Base-by-base conservation (phyloP, 1,140 invertebrate genomes). In the Eriosoma lanigerum region DNA sequence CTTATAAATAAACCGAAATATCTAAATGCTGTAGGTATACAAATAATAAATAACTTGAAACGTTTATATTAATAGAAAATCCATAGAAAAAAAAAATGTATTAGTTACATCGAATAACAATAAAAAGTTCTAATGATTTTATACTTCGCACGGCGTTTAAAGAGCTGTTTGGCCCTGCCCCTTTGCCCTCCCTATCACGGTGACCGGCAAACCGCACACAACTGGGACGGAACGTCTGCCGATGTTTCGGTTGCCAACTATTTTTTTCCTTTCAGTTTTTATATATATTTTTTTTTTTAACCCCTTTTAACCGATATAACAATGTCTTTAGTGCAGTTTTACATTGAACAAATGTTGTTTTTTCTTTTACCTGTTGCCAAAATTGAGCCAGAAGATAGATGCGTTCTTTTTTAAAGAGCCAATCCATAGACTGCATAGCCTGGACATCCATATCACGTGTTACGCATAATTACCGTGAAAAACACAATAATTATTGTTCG, bases 391-490 rank as follows among this genome's bases (percentile, higher is more conserved):
- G 90, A 85, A 95, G 89, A 89, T 94, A 94, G 88, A 95, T 94
- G 88, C 93, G 90, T 89, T 95, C 93, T 88, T 95, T 96, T 90
- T 95, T 95, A 90, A 95, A 94, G 87, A 96, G 90, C 93, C 93
- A 95, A 89, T 96, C 94, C 93, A 95, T 94, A 86, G 93, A 93
- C 89, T 94, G 93, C 90, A 94, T 93, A 87, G 92, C 90, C 88
- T 92, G 91, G 85, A 93, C 90, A 87, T 91, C 90, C 84, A 89
- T 86, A 78, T 78, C 75, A 78, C 75, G 75, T 62, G 54, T 78
- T 78, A 62, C 56, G 52, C 75, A 81, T 81, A 82, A 78, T 78
- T 78, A 78, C 56, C 56, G 75, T 78, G 75, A 75, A 54, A 81
- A 19, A 50, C 54, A 70, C 62, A 85, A 83, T 85, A 86, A 84